Base-by-base conservation (phyloP, 2,113 vertebrate species). In the Romanogobio albipinnatus region DNA sequence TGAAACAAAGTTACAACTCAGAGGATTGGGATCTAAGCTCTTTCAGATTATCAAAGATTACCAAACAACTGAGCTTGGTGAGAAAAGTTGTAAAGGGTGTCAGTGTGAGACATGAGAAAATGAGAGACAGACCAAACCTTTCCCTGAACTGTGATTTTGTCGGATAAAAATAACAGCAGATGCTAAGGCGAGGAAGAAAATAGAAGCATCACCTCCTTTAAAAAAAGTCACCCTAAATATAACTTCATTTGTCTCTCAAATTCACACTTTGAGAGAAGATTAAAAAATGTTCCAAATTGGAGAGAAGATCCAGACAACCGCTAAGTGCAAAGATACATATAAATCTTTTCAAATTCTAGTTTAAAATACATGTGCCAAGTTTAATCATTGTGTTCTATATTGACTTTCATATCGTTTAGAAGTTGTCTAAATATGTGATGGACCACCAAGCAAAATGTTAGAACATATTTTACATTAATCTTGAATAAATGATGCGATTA, bases 101-200 rank as follows among this genome's bases (percentile, higher is more conserved):
- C 75, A 83, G 66, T 81, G 80, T 74, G 53, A 64, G 85, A 43
- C 75, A 83, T 74, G 81, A 70, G 45, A 70, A 47, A 77, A 71
- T 59, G 61, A 59, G 39, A 29, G 77, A 49, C 22, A 9, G 36
- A 78, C n/a, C 43, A 78, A 77, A 59, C 22, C 58, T 75, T 62
- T 51, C 19, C 17, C 3, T 39, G 49, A 86, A 22, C 74, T 51
- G 61, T 68, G 78, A 86, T 53, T 77, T 9, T 62, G 29, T 1
- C 29, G 39, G n/a, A 75, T 47, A n/a, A 80, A 79, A 83, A 75
- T 66, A 75, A 29, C n/a, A 66, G 33, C 45, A 45, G 45, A 64
- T 36, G 39, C 75, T 11, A 26, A 86, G 43, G 11, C 0, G 9
- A 66, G 4, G 11, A 14, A 53, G n/a, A 83, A 73, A 86, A 86